phyloP scores from a whole-genome alignment of 1,140 invertebrate species.

The Zaprionus taronus region DNA sequence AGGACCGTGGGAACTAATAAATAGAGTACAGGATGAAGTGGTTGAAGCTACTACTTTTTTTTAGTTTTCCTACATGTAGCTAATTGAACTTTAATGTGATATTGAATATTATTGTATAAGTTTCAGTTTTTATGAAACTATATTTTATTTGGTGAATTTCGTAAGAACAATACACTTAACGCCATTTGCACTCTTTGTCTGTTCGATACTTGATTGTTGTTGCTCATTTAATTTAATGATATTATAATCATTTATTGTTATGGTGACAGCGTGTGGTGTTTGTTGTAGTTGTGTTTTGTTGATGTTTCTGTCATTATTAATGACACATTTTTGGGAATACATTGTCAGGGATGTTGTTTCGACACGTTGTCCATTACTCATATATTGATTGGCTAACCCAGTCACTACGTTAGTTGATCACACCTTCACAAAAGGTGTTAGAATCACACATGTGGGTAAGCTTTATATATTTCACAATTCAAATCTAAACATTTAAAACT shows the following conservation, averaged over 20 bases:
- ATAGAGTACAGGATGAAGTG: neutral
- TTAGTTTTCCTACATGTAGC: neutral
- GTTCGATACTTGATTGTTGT: slow-evolving; percentile 37
- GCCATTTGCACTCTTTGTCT: neutral
- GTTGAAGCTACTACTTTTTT: neutral
- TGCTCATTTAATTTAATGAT: slow-evolving; percentile 67
- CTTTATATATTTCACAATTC: neutral
- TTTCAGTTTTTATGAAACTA: neutral
- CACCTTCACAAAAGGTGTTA: neutral
- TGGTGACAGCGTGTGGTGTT: slow-evolving; percentile 60
- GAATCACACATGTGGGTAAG: neutral
- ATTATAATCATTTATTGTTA: slow-evolving; percentile 67
- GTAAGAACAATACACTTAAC: neutral
- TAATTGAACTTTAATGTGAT: neutral
- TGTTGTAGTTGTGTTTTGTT: slow-evolving; percentile 25
- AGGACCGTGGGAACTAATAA: neutral
- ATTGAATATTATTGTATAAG: neutral
- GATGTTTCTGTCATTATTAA: slow-evolving; percentile 39
- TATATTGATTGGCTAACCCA: neutral
- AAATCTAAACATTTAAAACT: neutral
- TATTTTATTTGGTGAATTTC: neutral
- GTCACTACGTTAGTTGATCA: slow-evolving; percentile 9
- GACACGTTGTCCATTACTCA: slow-evolving; percentile 1
- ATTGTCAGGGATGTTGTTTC: neutral
- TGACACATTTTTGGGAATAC: slow-evolving; percentile 14